Base-by-base conservation (phyloP, 1,140 invertebrate species). In the Bombus haemorrhoidalis region DNA sequence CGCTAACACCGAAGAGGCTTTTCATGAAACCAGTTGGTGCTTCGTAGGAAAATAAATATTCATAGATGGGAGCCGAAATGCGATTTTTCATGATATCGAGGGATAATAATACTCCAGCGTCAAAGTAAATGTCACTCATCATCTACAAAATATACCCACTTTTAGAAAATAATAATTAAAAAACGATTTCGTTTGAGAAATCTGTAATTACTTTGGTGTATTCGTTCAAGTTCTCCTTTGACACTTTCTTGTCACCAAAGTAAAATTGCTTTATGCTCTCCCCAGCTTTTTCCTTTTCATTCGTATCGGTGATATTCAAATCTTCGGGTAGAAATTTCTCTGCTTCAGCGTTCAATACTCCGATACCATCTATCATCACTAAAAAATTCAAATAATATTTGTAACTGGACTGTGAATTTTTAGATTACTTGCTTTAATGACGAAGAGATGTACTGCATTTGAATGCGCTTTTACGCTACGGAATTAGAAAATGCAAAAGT, bases 241-340 rank as follows among this genome's bases (percentile, higher is more conserved):
- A 91, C 28, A 96, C 93, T 80, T 93, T 89, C 79, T 95, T 93
- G 76, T 94, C 94, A 47, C 94, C 91, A 57, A 97, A 96, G 92
- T 97, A 97, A 85, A 96, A 96, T 47, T 96, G 92, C 81, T 94
- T 95, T 3, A 97, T 94, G 47, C 93, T 88, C 25, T 95, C 90
- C 1, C 96, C 96, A 10, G 96, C 94, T 62, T 92, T 77, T 62
- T 93, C 91, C 12, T 93, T 93, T 34, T 83, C 80, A 1, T 64
- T 80, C 34, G 94, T 86, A 82, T 96, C 94, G 2, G 95, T 94
- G 15, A 95, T 93, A 34, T 96, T 96, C 47, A 97, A 95, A 90
- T 97, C 96, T 85, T 96, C 93, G 0, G 97, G 96, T 57, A 96
- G 91, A 37, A 97, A 95, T 9, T 94, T 90, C 0, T 96, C 95